phyloP scores from a whole-genome alignment of 53 echinoderm and acorn worm genomes.

The Mesocentrotus franciscanus region DNA sequence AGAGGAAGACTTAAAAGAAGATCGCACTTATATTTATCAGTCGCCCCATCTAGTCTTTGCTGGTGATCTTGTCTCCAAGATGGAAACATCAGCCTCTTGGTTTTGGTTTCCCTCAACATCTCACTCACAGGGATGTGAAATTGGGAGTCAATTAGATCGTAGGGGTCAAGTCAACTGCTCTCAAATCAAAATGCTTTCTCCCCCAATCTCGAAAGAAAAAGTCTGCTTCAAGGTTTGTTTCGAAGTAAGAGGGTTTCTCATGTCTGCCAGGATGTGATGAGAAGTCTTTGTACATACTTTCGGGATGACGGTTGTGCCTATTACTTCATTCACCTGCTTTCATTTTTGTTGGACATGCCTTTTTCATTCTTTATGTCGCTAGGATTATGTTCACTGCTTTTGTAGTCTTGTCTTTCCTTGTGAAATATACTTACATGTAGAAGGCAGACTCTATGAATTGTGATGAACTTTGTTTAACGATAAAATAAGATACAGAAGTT shows the following conservation, averaged over 20 bases:
- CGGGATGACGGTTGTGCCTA: not conserved
- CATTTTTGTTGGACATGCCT: not conserved
- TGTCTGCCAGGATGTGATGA: not conserved
- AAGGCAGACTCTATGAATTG: not conserved
- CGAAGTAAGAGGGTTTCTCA: not conserved
- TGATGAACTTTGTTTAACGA: not conserved
- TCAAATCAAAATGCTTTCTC: slow-evolving; percentile 31
- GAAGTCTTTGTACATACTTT: not conserved
- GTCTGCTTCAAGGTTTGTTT: not conserved
- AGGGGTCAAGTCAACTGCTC: slow-evolving; percentile 31
- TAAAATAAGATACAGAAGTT: not conserved
- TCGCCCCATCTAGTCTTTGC: not conserved
- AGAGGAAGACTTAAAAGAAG: not conserved
- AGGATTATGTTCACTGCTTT: not conserved
- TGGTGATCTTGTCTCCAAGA: not conserved
- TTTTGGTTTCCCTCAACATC: not conserved
- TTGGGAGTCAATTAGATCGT: slow-evolving; percentile 36
- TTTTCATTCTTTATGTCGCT: not conserved
- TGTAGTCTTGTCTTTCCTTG: not conserved
- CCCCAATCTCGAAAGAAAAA: not conserved
- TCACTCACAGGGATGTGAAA: slow-evolving; percentile 11
- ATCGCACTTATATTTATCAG: not conserved
- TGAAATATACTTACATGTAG: too few species aligned
- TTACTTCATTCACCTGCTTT: not conserved
- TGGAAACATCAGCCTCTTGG: not conserved